phyloP scores from a whole-genome alignment of 2,888 invertebrate species.

The Drosophila diplacantha region DNA sequence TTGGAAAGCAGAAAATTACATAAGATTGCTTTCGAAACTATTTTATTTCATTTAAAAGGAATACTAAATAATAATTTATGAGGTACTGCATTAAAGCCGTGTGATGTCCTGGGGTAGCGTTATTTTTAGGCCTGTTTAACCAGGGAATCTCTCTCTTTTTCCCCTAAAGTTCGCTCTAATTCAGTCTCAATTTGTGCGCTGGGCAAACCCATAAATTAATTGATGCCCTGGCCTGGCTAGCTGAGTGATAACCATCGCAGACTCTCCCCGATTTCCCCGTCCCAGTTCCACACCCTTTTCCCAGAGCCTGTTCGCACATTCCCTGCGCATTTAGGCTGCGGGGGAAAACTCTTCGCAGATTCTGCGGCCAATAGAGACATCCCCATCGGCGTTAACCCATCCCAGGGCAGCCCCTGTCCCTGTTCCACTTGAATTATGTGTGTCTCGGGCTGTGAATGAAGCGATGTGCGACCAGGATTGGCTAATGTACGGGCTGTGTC shows the following conservation, averaged over 20 bases:
- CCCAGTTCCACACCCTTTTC: conserved; percentile 6
- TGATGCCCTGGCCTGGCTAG: conserved; percentile 34
- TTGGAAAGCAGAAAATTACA: background rate
- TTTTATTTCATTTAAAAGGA: background rate
- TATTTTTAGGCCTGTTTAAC: background rate
- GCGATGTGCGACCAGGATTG: conserved; percentile 68
- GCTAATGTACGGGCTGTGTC: conserved; percentile 58
- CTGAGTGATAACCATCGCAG: conserved; percentile 55
- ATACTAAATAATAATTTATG: too few relatives aligned
- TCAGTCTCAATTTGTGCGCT: conserved; percentile 76
- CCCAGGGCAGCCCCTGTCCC: conserved; percentile 12
- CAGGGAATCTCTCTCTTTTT: background rate
- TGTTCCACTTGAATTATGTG: conserved; percentile 61
- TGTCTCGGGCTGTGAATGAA: conserved; percentile 67
- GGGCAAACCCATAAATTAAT: conserved; percentile 77
- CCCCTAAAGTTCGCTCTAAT: conserved; percentile 60
- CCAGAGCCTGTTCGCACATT: conserved; percentile 29
- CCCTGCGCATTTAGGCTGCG: conserved; percentile 16
- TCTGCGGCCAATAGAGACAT: conserved; percentile 68
- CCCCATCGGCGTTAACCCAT: conserved; percentile 45
- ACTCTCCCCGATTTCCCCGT: conserved; percentile 1
- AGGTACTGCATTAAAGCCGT: too few relatives aligned
- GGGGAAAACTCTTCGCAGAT: conserved; percentile 54
- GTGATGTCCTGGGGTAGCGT: background rate
- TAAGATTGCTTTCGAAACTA: background rate